Evolutionary conservation across 1,140 invertebrate species (phyloP), one percentile per base, ranked within the genome.

Genomic region (Eulimnadia texana): DNA sequence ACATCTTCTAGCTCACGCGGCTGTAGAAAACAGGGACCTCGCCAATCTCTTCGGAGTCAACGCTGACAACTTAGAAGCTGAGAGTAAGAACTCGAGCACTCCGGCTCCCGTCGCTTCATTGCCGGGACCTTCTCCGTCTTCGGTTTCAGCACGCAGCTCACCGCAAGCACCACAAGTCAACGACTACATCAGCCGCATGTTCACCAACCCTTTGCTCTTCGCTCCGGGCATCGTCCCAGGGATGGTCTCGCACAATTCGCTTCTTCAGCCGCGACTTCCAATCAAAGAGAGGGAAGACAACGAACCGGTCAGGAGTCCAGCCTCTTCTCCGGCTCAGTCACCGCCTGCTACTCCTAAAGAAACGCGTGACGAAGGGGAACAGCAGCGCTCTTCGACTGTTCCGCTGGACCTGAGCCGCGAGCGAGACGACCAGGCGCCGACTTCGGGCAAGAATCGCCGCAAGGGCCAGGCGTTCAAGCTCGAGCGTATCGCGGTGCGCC

Each of bases 391-490:
- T 23, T 47, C 25, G 64, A 66, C 62, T 64, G 66, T 64, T 60
- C 52, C 62, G 20, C 50, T 66, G 61, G 13, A 64, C 61, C 50
- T 62, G 25, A 33, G 60, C 61, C 13, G 65, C 64, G 22, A 65
- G 51, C 42, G 65, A 67, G 33, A 50, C 33, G 53, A 64, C 9
- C 53, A 59, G 49, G 19, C 52, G 27, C 50, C 62, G n/a, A n/a
- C 59, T 23, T 51, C 54, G 42, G 69, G 76, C 10, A 87, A 84
- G 58, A 82, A 80, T 67, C 79, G 86, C 29, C 79, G 88, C 61
- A 91, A 91, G 70, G 87, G 86, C 0, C 82, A 81, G 57, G 86
- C 88, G 0, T 82, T 82, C 66, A 90, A 88, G 62, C 71, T 90
- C 42, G 83, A 86, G 25, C 76, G 78, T 1, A 75, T 79, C 1